Evolutionary conservation across 2,888 invertebrate genomes (phyloP).

Genomic region (Megastigmus dorsalis): DNA sequence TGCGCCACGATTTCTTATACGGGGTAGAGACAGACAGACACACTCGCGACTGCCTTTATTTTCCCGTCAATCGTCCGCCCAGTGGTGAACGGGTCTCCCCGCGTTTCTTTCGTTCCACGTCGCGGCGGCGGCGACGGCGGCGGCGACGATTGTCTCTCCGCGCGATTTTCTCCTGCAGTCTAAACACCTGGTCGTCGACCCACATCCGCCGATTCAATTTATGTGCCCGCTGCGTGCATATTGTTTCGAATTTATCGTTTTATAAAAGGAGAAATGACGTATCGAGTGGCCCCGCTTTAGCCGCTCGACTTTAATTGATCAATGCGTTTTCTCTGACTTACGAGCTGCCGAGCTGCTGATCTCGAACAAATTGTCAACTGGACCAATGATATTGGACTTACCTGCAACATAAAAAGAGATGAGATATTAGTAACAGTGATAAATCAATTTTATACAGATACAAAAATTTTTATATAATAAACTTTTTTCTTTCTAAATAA

Average conservation of each 20-base stretch:
- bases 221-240: slow-evolving; percentile 16
- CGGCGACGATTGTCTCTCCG: slow-evolving; percentile 31
- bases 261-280: slow-evolving; percentile 20
- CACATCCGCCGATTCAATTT: slow-evolving; percentile 44
- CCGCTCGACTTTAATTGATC: slow-evolving; percentile 33
- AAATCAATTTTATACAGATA: too few species aligned
- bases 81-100: slow-evolving; percentile 55
- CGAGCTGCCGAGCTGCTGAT: slow-evolving; percentile 30
- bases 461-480: too few species aligned
- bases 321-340: slow-evolving; percentile 46
- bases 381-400: slow-evolving; percentile 57
- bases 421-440: slow-evolving; percentile 7
- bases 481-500: too few species aligned
- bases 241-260: slow-evolving; percentile 44
- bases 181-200: slow-evolving; percentile 56
- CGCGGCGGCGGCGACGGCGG: slow-evolving; percentile 17
- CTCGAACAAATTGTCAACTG: slow-evolving; percentile 7
- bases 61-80: slow-evolving; percentile 56
- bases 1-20: slow-evolving; percentile 62
- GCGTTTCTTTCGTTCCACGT: slow-evolving; percentile 31
- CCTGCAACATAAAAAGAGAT: slow-evolving; percentile 61
- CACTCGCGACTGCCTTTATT: slow-evolving; percentile 55
- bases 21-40: slow-evolving; percentile 33
- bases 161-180: slow-evolving; percentile 40
- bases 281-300: background rate